These are phyloP conservation scores for Chalcis sispes DNA, from an alignment of 2,888 invertebrate species.

Conservation along the genomic window DNA sequence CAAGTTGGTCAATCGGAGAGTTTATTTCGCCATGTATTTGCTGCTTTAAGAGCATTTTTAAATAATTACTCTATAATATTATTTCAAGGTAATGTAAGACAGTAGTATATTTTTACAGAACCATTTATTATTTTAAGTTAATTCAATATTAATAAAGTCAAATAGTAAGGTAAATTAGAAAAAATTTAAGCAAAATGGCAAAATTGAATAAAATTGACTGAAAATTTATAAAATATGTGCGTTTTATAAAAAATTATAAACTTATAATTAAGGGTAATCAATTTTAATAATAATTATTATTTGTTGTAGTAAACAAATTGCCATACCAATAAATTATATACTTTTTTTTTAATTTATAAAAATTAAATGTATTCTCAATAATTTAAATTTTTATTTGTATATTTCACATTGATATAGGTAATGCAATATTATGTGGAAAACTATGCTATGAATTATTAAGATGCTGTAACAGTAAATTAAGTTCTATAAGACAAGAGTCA, in stretches of 20 bases:
- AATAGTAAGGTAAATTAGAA: background rate
- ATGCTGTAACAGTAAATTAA: conserved; percentile 91
- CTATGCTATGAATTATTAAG: conserved; percentile 88
- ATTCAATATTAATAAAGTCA: too few species aligned
- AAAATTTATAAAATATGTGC: background rate
- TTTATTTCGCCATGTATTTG: conserved; percentile 93
- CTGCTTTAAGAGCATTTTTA: conserved; percentile 92
- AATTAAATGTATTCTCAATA: too few species aligned
- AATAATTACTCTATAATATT: conserved; percentile 90
- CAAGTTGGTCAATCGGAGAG: conserved; percentile 94
- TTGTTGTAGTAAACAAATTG: too few species aligned
- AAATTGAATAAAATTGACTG: too few species aligned
- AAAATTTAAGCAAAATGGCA: background rate
- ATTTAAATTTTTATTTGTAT: too few species aligned
- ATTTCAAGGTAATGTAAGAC: conserved; percentile 86
- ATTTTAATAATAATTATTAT: too few species aligned
- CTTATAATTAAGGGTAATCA: too few species aligned
- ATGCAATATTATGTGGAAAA: conserved; percentile 87
- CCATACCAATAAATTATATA: too few species aligned
- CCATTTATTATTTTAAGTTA: too few species aligned
- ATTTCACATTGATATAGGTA: conserved; percentile 82
- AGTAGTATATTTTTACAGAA: conserved; percentile 8
- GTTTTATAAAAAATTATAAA: background rate
- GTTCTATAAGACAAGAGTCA: conserved; percentile 91
- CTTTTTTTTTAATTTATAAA: too few species aligned